phyloP scores from a whole-genome alignment of 2,888 invertebrate genomes.

The Rapana venosa region DNA sequence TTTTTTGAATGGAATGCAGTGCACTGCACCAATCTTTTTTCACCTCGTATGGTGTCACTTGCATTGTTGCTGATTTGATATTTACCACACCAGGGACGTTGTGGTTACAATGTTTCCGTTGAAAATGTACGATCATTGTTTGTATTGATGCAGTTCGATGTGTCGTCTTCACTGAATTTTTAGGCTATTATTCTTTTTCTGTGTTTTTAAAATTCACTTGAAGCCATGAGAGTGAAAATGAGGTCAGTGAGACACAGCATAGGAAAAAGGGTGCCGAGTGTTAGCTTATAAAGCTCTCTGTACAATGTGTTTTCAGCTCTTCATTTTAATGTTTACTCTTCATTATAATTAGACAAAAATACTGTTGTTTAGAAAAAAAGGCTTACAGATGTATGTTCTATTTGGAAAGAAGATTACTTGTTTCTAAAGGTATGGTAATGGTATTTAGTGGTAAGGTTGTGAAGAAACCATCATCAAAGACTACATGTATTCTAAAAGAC shows the following conservation, averaged over 20 bases:
- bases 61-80: constrained; percentile 11
- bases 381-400: no score
- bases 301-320: no score
- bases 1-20: constrained; percentile 44
- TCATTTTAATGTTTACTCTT: no score
- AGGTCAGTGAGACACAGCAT: constrained; percentile 15
- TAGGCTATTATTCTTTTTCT: constrained; percentile 11
- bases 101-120: neutral
- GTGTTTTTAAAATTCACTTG: constrained; percentile 21
- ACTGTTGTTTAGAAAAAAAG: no score
- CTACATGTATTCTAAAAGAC: no score
- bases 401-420: no score
- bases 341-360: no score
- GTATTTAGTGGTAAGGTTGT: no score
- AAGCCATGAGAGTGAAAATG: constrained; percentile 23
- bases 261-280: neutral
- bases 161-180: neutral
- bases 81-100: neutral
- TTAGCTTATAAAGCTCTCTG: neutral
- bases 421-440: no score
- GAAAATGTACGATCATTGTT: neutral
- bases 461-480: no score
- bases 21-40: constrained; percentile 32
- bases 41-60: constrained; percentile 24
- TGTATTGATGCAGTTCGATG: neutral